Percentiles rank a stretch among this genome's conserved stretches.
Evolutionary conservation across 2,888 invertebrate genomes (phyloP).

Genomic region (Polyommatus icarus): DNA sequence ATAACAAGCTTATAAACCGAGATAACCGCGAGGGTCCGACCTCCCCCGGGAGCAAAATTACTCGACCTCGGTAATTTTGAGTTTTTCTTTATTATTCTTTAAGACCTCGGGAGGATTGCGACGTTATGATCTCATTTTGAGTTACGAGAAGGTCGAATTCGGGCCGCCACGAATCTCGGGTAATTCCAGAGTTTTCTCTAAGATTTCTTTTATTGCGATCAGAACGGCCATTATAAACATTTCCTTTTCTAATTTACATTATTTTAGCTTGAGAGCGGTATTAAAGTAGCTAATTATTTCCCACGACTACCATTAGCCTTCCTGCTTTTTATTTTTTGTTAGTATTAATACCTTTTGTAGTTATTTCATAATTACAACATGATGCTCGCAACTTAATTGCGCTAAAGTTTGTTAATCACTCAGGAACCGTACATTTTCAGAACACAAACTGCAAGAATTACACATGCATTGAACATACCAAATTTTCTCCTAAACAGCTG

Average conservation of each 20-base stretch:
- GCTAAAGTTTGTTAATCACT: neutral
- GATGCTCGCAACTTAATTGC: too few species aligned
- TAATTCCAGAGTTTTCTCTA: conserved; percentile 37
- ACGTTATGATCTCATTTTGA: conserved; percentile 79
- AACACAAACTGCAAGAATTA: neutral
- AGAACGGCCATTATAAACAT: neutral
- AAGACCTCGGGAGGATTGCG: conserved; percentile 71
- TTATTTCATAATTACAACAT: too few species aligned
- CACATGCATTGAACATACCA: neutral
- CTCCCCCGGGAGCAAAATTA: conserved; percentile 76
- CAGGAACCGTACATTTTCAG: neutral
- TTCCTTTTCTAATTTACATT: neutral
- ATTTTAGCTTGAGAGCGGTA: neutral
- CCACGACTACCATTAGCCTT: neutral
- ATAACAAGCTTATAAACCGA: conserved; percentile 78
- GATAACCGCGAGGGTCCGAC: conserved; percentile 71
- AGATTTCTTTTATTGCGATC: conserved; percentile 19
- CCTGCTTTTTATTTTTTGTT: neutral
- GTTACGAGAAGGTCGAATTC: conserved; percentile 72
- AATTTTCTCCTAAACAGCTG: neutral
- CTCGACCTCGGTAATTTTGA: conserved; percentile 75
- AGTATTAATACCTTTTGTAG: too few species aligned
- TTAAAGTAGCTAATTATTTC: neutral
- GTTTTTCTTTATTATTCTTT: conserved; percentile 77
- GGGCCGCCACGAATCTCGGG: conserved; percentile 54